phyloP scores from a whole-genome alignment of 1,140 invertebrate genomes.

The Drosophila cardini region DNA sequence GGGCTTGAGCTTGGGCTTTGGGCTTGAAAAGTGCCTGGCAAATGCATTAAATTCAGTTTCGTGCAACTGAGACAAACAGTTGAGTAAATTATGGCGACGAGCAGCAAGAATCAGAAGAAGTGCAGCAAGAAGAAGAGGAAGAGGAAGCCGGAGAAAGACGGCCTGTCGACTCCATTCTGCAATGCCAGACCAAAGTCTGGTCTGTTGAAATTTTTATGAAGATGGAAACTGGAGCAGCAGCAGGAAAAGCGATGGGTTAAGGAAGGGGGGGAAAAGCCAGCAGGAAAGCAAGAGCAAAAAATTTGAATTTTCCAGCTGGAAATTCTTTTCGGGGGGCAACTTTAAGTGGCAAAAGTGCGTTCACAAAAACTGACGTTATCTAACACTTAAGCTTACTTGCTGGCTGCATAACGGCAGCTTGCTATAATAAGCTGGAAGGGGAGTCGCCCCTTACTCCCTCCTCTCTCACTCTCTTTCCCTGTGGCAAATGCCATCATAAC shows the following conservation, averaged over 20 bases:
- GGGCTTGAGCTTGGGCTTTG: background rate
- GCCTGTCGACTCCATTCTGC: conserved; percentile 14
- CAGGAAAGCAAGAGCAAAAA: conserved; percentile 2
- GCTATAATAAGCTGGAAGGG: conserved; percentile 27
- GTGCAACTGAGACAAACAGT: conserved; percentile 80
- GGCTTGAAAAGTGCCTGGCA: conserved; percentile 67
- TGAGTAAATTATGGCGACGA: conserved; percentile 80
- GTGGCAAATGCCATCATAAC: background rate
- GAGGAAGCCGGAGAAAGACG: background rate
- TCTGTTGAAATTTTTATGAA: conserved; percentile 76
- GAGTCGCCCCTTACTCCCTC: no score
- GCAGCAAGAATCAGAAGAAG: conserved; percentile 26
- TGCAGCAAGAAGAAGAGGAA: background rate
- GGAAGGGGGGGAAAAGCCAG: background rate
- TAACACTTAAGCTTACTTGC: conserved; percentile 35
- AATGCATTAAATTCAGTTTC: conserved; percentile 82
- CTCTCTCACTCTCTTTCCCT: background rate
- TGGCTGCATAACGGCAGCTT: conserved; percentile 25
- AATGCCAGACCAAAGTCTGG: conserved; percentile 44
- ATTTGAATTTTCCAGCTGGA: conserved; percentile 42
- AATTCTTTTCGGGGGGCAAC: conserved; percentile 26
- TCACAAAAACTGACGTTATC: conserved; percentile 40
- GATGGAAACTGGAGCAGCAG: background rate
- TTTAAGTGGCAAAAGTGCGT: conserved; percentile 42
- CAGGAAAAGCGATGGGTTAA: background rate